Conservation (phyloP, 2,888 invertebrate genomes). For the Lamellibrachia columna region DNA sequence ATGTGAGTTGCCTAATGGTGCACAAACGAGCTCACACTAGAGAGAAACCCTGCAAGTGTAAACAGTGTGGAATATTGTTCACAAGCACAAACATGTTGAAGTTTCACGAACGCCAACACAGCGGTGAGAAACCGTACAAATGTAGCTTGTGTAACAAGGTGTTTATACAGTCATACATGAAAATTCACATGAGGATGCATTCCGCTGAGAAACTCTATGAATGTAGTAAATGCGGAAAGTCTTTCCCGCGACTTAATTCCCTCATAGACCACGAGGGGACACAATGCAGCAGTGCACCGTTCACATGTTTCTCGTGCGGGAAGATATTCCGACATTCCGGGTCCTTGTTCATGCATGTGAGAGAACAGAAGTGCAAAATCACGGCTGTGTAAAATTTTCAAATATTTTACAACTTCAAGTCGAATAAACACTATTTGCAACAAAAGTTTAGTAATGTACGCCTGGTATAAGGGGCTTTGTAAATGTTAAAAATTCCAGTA, state of each 20-base stretch:
- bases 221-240: background rate
- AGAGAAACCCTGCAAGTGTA: too few relatives aligned
- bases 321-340: slow-evolving; percentile 4
- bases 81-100: too few relatives aligned
- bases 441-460: too few relatives aligned
- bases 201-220: background rate
- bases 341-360: background rate
- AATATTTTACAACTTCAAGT: background rate
- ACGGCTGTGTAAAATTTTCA: background rate
- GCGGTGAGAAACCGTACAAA: background rate
- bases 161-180: background rate
- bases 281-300: background rate
- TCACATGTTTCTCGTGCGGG: background rate
- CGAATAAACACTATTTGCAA: too few relatives aligned
- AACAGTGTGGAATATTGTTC: too few relatives aligned
- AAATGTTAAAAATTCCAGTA: too few relatives aligned
- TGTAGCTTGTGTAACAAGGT: background rate
- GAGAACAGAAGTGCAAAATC: background rate
- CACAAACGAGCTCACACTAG: too few relatives aligned
- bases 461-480: too few relatives aligned
- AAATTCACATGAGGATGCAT: background rate
- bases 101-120: background rate
- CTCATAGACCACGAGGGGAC: background rate
- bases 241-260: background rate
- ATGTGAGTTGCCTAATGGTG: too few relatives aligned